Conservation (phyloP, 2,888 invertebrate species). For the Andrena fulva region DNA sequence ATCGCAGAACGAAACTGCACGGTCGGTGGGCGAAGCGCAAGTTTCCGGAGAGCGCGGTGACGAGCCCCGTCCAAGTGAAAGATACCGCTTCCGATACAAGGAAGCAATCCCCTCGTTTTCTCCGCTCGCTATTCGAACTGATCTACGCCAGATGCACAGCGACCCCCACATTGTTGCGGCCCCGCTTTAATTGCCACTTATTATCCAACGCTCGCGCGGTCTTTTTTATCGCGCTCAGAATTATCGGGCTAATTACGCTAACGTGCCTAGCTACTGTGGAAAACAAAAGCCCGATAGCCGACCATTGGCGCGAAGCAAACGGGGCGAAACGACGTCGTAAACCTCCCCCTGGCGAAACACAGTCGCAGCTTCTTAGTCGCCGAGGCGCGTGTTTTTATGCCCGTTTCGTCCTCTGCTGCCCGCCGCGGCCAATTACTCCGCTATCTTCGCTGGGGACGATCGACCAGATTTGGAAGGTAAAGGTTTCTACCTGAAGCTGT, state of each 20-base stretch:
- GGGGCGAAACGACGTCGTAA: constrained; percentile 19
- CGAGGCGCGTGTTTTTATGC: constrained; percentile 4
- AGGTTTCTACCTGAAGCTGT: too few relatives aligned
- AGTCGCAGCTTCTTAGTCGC: background rate
- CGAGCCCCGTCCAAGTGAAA: constrained; percentile 24
- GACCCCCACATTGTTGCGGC: background rate
- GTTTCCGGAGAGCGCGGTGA: constrained; percentile 7
- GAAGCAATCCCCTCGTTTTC: constrained; percentile 43
- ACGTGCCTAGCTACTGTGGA: background rate
- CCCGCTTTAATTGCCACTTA: constrained; percentile 43
- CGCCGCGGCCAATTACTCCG: too few relatives aligned
- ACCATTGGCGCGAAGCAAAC: constrained; percentile 9
- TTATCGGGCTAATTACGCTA: constrained; percentile 37
- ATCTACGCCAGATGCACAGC: background rate
- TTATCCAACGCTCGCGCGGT: constrained; percentile 7
- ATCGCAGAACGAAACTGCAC: background rate
- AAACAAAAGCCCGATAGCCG: constrained; percentile 31
- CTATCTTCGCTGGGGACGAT: background rate
- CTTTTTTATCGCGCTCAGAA: constrained; percentile 18
- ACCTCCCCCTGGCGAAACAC: background rate
- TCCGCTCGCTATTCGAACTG: background rate
- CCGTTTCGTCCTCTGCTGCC: too few relatives aligned
- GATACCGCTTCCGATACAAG: constrained; percentile 28
- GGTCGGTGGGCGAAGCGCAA: constrained; percentile 15
- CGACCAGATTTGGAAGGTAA: too few relatives aligned